Evolutionary conservation across 2,113 vertebrate genomes (phyloP).

Genomic region (Phalacrocorax aristotelis): DNA sequence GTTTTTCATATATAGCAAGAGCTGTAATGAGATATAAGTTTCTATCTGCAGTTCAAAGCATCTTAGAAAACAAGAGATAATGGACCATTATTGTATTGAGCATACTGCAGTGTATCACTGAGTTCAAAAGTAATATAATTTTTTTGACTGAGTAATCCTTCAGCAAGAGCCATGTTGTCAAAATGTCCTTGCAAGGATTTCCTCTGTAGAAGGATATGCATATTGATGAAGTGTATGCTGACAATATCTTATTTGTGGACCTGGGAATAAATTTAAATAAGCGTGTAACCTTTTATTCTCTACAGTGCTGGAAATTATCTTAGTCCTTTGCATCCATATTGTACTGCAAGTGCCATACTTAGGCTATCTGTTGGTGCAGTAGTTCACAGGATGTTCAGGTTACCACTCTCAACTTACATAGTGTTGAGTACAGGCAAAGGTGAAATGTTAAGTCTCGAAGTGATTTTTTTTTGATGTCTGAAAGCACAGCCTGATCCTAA

Average conservation of each 20-base stretch:
- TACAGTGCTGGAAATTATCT: neutral
- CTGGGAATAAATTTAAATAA: neutral
- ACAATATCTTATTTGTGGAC: neutral
- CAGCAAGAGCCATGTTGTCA: neutral
- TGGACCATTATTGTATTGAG: neutral
- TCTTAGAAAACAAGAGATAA: neutral
- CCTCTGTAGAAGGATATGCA: neutral
- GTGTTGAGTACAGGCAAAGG: neutral
- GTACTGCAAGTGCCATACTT: neutral
- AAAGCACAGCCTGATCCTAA: neutral
- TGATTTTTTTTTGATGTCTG: neutral
- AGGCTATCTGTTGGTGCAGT: neutral
- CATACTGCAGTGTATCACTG: neutral
- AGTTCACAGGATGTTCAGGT: neutral
- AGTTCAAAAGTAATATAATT: neutral
- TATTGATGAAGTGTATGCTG: neutral
- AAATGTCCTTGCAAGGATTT: neutral
- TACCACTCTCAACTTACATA: neutral
- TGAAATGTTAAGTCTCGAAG: neutral
- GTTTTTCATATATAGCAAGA: neutral
- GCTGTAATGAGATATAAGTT: neutral
- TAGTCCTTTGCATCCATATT: neutral
- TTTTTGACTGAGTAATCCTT: neutral
- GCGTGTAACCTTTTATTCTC: neutral
- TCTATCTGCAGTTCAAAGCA: neutral